phyloP scores from a whole-genome alignment of 1,140 invertebrate species.

The Dendrolimus punctatus region DNA sequence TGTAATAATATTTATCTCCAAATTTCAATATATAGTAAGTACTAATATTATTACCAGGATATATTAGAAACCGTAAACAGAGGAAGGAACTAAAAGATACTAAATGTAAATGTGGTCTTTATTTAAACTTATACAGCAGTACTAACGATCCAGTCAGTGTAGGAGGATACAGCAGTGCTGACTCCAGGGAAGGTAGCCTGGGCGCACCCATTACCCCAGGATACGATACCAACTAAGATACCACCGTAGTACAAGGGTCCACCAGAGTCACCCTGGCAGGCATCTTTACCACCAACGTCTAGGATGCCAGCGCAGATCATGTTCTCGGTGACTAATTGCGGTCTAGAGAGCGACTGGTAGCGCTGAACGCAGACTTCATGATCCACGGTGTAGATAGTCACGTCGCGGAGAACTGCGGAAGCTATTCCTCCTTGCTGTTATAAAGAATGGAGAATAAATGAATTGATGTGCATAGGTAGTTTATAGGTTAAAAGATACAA shows the following conservation, averaged over 20 bases:
- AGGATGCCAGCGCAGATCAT: conserved; percentile 21
- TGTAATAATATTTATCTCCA: no score
- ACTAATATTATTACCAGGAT: no score
- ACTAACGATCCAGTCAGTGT: background rate
- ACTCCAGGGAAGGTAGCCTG: conserved; percentile 65
- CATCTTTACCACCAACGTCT: conserved; percentile 39
- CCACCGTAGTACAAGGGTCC: conserved; percentile 65
- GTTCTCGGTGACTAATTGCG: conserved; percentile 3
- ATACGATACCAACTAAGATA: conserved; percentile 59
- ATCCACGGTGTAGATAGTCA: conserved; percentile 23
- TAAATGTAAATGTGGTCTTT: no score
- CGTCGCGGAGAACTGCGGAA: conserved; percentile 48
- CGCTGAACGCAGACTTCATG: conserved; percentile 17
- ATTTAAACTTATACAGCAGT: background rate
- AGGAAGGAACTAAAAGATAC: no score
- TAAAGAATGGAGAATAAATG: background rate
- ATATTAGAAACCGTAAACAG: no score
- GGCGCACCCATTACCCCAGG: conserved; percentile 67
- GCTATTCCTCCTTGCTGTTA: conserved; percentile 40
- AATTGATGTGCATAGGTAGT: no score
- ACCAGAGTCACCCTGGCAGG: conserved; percentile 79
- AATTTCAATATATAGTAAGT: no score
- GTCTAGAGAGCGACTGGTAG: conserved; percentile 9
- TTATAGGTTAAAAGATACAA: background rate
- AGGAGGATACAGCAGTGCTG: conserved; percentile 53